Percentiles rank a stretch among this genome's conserved stretches.
phyloP scores from a whole-genome alignment of 1,140 invertebrate genomes.

The Aphidius ervi region DNA sequence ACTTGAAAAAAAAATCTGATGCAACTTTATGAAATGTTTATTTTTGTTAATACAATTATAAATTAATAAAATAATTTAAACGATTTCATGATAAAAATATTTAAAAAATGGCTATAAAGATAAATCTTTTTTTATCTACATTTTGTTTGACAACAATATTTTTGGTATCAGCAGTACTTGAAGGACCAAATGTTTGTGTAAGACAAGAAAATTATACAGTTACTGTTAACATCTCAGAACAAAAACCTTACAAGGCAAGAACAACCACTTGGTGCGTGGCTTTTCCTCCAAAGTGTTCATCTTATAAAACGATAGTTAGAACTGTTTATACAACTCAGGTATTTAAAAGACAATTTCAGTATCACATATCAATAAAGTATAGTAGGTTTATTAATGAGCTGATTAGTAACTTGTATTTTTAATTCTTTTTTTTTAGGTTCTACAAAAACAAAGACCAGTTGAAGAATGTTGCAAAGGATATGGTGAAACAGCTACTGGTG shows the following conservation, averaged over 20 bases:
- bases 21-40: too few species aligned
- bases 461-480: conserved; percentile 84
- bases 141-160: conserved; percentile 16
- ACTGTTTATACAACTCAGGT: conserved; percentile 67
- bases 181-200: conserved; percentile 46
- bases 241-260: conserved; percentile 75
- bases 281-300: conserved; percentile 79
- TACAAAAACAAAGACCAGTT: conserved; percentile 70
- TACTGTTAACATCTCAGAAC: conserved; percentile 69
- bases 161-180: conserved; percentile 26
- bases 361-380: background rate
- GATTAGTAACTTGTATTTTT: background rate
- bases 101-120: background rate
- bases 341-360: background rate
- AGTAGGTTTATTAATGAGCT: too few species aligned
- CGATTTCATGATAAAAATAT: background rate
- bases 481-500: conserved; percentile 57
- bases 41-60: too few species aligned
- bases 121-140: conserved; percentile 19
- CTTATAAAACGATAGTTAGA: conserved; percentile 74
- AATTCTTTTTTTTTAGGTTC: conserved; percentile 51
- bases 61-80: too few species aligned
- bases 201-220: conserved; percentile 62
- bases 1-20: too few species aligned
- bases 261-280: conserved; percentile 78